Evolutionary conservation across 2,113 vertebrate genomes (phyloP).

Genomic region (Capricornis sumatraensis): DNA sequence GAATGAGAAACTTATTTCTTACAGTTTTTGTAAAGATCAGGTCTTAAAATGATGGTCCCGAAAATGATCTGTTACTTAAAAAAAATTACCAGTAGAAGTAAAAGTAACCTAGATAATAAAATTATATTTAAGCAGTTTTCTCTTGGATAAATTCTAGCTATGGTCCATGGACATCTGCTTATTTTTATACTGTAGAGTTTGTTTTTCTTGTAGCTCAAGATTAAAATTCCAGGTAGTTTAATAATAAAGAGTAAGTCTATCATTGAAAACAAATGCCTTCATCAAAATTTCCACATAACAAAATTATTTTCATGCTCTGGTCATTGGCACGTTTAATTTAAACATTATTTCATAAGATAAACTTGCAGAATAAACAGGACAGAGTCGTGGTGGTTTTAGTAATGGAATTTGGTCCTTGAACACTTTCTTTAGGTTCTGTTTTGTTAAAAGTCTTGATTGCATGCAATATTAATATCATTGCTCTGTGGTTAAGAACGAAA

Average conservation of each 20-base stretch:
- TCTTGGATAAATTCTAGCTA: constrained; percentile 20
- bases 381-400: not conserved
- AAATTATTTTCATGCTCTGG: not conserved
- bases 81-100: not conserved
- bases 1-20: not conserved
- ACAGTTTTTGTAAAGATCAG: not conserved
- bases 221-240: not conserved
- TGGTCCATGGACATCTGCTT: not conserved
- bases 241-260: not conserved
- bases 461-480: not conserved
- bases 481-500: not conserved
- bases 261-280: not conserved
- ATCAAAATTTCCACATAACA: not conserved
- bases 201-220: not conserved
- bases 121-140: not conserved
- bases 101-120: not conserved
- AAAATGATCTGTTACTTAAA: not conserved
- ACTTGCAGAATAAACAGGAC: not conserved
- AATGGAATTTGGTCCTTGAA: not conserved
- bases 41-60: not conserved
- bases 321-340: not conserved
- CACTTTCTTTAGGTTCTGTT: not conserved
- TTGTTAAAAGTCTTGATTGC: not conserved
- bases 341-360: not conserved
- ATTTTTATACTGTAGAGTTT: not conserved